Evolutionary conservation across 2,113 vertebrate species (phyloP).

Genomic region (Boulengeromyrus knoepffleri): DNA sequence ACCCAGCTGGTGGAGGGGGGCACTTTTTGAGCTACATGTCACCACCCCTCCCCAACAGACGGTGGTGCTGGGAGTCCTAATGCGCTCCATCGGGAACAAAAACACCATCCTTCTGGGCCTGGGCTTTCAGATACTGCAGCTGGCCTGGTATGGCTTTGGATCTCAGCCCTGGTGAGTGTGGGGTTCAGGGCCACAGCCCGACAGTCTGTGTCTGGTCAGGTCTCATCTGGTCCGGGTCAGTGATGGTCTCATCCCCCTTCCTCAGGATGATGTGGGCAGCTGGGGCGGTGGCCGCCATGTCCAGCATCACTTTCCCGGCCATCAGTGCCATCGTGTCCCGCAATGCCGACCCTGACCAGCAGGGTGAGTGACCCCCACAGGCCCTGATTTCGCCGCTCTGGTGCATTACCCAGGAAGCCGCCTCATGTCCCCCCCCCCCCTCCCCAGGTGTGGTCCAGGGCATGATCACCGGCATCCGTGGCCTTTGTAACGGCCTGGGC

Average conservation of each 20-base stretch:
- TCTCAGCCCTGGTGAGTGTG: slow-evolving; percentile 81
- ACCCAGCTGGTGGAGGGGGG: neutral
- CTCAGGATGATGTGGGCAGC: slow-evolving; percentile 91
- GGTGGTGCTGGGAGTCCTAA: slow-evolving; percentile 77
- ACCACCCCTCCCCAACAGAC: slow-evolving; percentile 57
- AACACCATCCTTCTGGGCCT: slow-evolving; percentile 83
- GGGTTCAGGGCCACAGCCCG: neutral
- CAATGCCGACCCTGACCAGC: slow-evolving; percentile 81
- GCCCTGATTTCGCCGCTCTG: neutral
- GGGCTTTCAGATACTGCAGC: slow-evolving; percentile 85
- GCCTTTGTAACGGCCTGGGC: slow-evolving; percentile 79
- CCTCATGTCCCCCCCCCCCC: neutral
- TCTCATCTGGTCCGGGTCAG: neutral
- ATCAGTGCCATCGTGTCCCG: slow-evolving; percentile 80
- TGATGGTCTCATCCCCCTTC: neutral
- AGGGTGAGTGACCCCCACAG: slow-evolving; percentile 54
- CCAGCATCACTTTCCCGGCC: slow-evolving; percentile 82
- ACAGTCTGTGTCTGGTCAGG: neutral
- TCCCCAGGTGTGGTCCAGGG: slow-evolving; percentile 79
- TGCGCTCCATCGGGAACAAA: slow-evolving; percentile 87
- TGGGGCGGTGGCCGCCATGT: slow-evolving; percentile 83
- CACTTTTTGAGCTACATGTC: slow-evolving; percentile 7
- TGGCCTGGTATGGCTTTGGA: slow-evolving; percentile 86
- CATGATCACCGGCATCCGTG: slow-evolving; percentile 85
- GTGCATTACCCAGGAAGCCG: neutral